Evolutionary conservation across 2,113 vertebrate genomes (phyloP), one percentile per base, ranked within the genome.

Genomic region (Uria lomvia): DNA sequence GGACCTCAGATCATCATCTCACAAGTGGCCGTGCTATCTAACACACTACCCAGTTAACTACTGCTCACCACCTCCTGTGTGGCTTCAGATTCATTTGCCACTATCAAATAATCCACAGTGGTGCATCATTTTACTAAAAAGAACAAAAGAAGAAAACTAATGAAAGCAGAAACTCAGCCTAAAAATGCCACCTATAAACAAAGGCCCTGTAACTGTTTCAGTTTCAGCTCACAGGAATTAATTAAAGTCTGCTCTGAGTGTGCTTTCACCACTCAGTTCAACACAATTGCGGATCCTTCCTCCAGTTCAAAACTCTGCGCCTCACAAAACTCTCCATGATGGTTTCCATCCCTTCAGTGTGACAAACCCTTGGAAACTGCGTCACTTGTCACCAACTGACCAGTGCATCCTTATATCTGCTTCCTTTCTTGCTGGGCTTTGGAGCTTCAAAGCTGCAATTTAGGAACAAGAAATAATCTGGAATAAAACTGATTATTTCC

Each of bases 1-100:
- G 6, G 21, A 58, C 26, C 34, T 75, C 63, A 66, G 40, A n/a
- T 5, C 0, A 1, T 32, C 2, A 1, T n/a, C 62, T 80, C n/a
- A 45, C 12, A 45, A 38, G 24, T 32, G 29, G 21, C 20, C 12
- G 9, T n/a, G 13, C 40, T 68, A 58, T 16, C 9, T 58, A 59
- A 49, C 1, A 2, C 2, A 19, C 29, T 60, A 52, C 8, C 7
- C 27, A 22, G 12, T 23, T 36, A n/a, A 66, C 17, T 55, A 22
- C 40, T 86, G 24, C 15, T 63, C 34, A 11, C 22, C 29, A 26
- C 26, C 27, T 76, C 27, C 32, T 23, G 9, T 47, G 21, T 52
- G n/a, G 49, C 49, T 78, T 95, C 52, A 65, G 15, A 59, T 59
- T 68, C 14, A 23, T 49, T 84, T 67, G 8, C 38, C 23, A 27